Base-by-base conservation (phyloP, 2,888 invertebrate species). In the Agrilus cyanescens region DNA sequence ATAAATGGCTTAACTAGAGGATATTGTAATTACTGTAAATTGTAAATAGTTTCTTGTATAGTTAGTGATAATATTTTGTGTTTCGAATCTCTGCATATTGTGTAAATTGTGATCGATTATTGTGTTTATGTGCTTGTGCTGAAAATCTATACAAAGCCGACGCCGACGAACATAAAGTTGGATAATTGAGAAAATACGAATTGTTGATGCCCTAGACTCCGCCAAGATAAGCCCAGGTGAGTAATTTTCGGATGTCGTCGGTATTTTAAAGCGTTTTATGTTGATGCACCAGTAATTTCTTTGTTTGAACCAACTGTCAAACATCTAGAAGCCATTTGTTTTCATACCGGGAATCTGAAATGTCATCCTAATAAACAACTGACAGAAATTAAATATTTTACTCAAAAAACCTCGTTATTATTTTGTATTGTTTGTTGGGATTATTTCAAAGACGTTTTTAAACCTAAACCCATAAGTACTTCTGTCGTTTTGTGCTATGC, bases 1-100 rank as follows among this genome's bases (percentile, higher is more conserved):
- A 72, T 77, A 74, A 74, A 78, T 78, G 77, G 76, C 76, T 70
- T 78, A 77, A 77, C 68, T 65, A 69, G 69, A 66, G 68, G 69
- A 71, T 73, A 70, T 69, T 73, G 71, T 74, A 71, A 70, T 72
- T 74, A 72, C 72, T 76, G 75, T 76, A 76, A 73, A 76, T 78
- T 78, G 78, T 79, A 79, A 75, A 78, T 79, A 78, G 77, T 75
- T 71, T 69, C 67, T 73, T 78, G 78, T 78, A 78, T 73, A 79
- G 78, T 76, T 77, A 78, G 78, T 77, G 73, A 70, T 76, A 76
- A 76, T 76, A 76, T 76, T 76, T 76, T 64, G 64, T 66, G 66
- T 66, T 65, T 64, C 65, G 64, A 61, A 55, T 55, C 47, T 46
- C 46, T 45, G 45, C 52, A 55, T 59, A 71, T 74, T 69, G 72